phyloP scores from a whole-genome alignment of 2,888 invertebrate species.

The Drosophila phalerata region DNA sequence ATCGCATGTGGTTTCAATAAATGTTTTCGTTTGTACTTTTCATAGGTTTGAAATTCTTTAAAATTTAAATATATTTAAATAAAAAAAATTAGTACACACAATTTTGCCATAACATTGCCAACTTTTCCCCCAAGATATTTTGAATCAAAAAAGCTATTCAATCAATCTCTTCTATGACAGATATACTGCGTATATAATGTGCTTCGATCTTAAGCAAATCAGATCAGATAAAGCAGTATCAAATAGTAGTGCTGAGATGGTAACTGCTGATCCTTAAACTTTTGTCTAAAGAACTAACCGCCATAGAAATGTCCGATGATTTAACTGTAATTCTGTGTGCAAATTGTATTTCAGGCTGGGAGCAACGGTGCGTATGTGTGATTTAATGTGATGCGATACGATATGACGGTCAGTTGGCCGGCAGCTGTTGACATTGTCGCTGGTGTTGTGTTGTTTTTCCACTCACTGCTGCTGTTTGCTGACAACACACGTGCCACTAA shows the following conservation, averaged over 20 bases:
- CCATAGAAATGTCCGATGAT: neutral
- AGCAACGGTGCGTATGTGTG: constrained; percentile 48
- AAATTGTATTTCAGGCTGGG: constrained; percentile 14
- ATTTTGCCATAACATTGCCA: too few relatives aligned
- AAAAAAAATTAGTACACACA: too few relatives aligned
- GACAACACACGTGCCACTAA: constrained; percentile 41
- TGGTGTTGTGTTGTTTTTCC: constrained; percentile 42
- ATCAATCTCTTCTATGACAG: too few relatives aligned
- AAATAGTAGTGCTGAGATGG: too few relatives aligned
- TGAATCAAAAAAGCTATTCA: too few relatives aligned
- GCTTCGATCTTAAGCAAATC: too few relatives aligned
- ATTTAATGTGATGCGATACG: constrained; percentile 29
- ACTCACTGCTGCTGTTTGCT: constrained; percentile 42
- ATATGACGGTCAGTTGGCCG: constrained; percentile 10
- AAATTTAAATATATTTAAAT: too few relatives aligned
- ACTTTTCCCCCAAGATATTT: too few relatives aligned
- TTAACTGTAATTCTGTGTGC: constrained; percentile 2
- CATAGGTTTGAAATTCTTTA: too few relatives aligned
- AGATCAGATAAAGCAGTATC: too few relatives aligned
- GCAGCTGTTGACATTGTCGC: constrained; percentile 43
- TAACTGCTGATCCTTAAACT: too few relatives aligned
- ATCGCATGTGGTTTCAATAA: neutral
- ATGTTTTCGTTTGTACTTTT: neutral
- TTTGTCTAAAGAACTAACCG: neutral
- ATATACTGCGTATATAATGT: too few relatives aligned